Percentiles rank a stretch among this genome's conserved stretches.
Conservation (phyloP, 2,113 vertebrate genomes). For the Gymnarchus niloticus region DNA sequence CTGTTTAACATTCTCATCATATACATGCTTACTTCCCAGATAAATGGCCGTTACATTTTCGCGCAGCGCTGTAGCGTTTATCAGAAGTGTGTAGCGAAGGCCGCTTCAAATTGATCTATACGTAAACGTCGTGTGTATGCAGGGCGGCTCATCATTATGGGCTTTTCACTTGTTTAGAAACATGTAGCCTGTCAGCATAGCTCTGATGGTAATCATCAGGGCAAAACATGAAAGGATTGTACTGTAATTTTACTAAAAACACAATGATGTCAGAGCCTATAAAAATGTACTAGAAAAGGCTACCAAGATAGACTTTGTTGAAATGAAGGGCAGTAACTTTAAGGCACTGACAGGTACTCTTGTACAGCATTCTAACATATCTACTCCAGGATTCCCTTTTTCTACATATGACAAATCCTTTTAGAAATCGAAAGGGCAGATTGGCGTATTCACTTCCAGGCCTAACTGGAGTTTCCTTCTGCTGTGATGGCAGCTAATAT, state of each 20-base stretch:
- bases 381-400: slow-evolving; percentile 43
- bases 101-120: too few relatives aligned
- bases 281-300: background rate
- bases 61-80: too few relatives aligned
- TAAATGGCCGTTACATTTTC: too few relatives aligned
- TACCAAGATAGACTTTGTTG: background rate
- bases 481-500: slow-evolving; percentile 49
- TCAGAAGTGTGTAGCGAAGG: too few relatives aligned
- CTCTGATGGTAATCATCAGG: too few relatives aligned
- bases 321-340: background rate
- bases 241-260: background rate
- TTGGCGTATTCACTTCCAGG: slow-evolving; percentile 51
- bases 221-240: background rate
- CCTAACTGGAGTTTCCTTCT: slow-evolving; percentile 53
- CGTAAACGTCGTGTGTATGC: too few relatives aligned
- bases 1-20: too few relatives aligned
- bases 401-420: slow-evolving; percentile 43
- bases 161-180: too few relatives aligned
- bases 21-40: too few relatives aligned
- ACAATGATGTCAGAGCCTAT: background rate
- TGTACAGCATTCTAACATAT: background rate
- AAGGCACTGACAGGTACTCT: background rate
- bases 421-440: slow-evolving; percentile 50
- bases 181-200: too few relatives aligned
- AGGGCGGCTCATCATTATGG: too few relatives aligned